phyloP scores from a whole-genome alignment of 2,888 invertebrate genomes.

The Hydraecia micacea region DNA sequence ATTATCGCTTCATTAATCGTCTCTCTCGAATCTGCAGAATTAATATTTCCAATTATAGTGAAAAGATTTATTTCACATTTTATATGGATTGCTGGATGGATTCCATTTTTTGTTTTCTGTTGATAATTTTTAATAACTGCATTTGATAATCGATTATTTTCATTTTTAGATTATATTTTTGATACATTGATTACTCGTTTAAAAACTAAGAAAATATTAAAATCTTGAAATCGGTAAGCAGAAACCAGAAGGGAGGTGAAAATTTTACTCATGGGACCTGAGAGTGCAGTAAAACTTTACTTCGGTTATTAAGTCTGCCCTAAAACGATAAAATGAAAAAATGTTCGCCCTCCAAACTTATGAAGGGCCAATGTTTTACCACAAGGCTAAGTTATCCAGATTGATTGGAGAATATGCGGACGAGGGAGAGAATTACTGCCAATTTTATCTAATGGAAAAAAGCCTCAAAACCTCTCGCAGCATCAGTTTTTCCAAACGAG shows the following conservation, averaged over 20 bases:
- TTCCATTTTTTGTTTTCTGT: neutral
- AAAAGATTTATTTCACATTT: conserved; percentile 10
- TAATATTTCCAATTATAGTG: conserved; percentile 16
- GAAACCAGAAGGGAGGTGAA: neutral
- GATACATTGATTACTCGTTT: neutral
- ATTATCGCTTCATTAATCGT: conserved; percentile 32
- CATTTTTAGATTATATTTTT: neutral
- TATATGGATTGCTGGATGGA: neutral
- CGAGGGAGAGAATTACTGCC: conserved; percentile 47
- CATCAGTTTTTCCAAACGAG: conserved; percentile 33
- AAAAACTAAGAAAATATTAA: neutral
- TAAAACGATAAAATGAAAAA: conserved; percentile 12
- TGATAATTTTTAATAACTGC: neutral
- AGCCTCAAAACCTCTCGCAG: conserved; percentile 6
- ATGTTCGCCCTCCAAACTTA: conserved; percentile 11
- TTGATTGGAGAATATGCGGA: conserved; percentile 42
- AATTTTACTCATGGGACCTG: neutral
- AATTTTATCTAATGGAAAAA: conserved; percentile 51
- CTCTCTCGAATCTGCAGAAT: conserved; percentile 20
- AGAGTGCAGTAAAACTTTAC: neutral
- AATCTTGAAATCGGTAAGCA: neutral
- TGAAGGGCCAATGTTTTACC: conserved; percentile 41
- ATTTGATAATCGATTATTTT: neutral
- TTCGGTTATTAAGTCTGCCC: conserved; percentile 4
- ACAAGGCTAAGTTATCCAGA: conserved; percentile 42